phyloP scores from a whole-genome alignment of 2,113 vertebrate genomes.

The Pheucticus melanocephalus region DNA sequence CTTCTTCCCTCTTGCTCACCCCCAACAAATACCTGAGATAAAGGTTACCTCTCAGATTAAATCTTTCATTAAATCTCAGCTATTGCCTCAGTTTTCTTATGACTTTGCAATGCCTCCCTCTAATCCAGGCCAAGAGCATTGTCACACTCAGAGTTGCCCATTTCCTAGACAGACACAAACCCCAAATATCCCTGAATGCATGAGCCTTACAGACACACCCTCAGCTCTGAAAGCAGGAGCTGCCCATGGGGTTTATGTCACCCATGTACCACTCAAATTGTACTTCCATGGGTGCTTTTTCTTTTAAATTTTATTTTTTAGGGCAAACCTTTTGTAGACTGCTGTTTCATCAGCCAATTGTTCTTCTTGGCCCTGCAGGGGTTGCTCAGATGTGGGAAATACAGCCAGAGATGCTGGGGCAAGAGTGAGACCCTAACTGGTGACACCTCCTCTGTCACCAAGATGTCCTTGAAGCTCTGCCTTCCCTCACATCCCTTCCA shows the following conservation, averaged over 20 bases:
- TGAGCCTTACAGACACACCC: not conserved
- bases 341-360: not conserved
- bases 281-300: not conserved
- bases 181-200: fast-evolving
- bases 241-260: not conserved
- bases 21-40: not conserved
- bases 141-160: not conserved
- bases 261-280: not conserved
- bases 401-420: not conserved
- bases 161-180: not conserved
- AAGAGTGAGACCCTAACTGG: not conserved
- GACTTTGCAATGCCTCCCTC: not conserved
- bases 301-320: not conserved
- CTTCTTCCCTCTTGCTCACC: not conserved
- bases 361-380: not conserved
- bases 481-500: not conserved
- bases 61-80: constrained; percentile 20
- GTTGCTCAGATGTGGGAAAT: not conserved
- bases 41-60: constrained; percentile 15
- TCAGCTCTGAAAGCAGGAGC: not conserved
- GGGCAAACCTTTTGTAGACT: not conserved
- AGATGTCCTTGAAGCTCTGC: not conserved
- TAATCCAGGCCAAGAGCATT: not conserved
- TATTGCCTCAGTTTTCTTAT: not conserved
- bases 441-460: not conserved